Conservation (phyloP, 2,888 invertebrate species). For the Bombyx huttoni region DNA sequence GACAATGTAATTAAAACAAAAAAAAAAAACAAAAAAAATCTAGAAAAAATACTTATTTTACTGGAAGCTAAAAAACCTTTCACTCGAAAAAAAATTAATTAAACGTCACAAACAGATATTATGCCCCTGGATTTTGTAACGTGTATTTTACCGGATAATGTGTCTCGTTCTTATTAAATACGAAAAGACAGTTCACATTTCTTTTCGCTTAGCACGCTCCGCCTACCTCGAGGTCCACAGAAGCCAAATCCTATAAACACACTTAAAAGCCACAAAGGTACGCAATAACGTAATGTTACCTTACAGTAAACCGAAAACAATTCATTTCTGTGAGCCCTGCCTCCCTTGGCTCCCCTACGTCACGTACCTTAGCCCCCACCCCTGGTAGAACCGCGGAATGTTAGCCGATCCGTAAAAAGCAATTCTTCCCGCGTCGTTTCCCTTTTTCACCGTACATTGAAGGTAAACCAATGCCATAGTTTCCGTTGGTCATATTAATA, state of each 20-base stretch:
- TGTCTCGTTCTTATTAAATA: not conserved
- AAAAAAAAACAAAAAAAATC: too few species aligned
- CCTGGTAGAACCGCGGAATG: constrained; percentile 42
- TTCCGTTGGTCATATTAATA: constrained; percentile 27
- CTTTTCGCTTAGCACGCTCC: constrained; percentile 11
- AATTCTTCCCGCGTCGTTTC: constrained; percentile 61
- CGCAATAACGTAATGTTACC: constrained; percentile 53
- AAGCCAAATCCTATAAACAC: constrained; percentile 40
- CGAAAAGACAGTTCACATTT: not conserved
- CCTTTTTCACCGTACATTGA: constrained; percentile 61
- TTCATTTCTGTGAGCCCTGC: constrained; percentile 40
- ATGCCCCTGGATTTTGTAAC: constrained; percentile 2
- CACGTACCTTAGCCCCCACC: constrained; percentile 20
- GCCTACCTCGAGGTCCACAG: constrained; percentile 5
- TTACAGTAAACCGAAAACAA: constrained; percentile 56
- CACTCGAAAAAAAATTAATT: constrained; percentile 8
- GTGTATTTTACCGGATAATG: constrained; percentile 7
- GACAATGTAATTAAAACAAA: too few species aligned
- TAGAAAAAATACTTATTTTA: too few species aligned
- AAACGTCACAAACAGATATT: constrained; percentile 16
- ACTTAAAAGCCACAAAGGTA: constrained; percentile 54
- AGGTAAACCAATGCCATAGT: constrained; percentile 51
- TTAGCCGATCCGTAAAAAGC: constrained; percentile 64
- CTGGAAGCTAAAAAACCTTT: too few species aligned
- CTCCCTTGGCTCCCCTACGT: constrained; percentile 10